Evolutionary conservation across 2,888 invertebrate genomes (phyloP), one percentile per base, ranked within the genome.

Genomic region (Drosophila monieri): DNA sequence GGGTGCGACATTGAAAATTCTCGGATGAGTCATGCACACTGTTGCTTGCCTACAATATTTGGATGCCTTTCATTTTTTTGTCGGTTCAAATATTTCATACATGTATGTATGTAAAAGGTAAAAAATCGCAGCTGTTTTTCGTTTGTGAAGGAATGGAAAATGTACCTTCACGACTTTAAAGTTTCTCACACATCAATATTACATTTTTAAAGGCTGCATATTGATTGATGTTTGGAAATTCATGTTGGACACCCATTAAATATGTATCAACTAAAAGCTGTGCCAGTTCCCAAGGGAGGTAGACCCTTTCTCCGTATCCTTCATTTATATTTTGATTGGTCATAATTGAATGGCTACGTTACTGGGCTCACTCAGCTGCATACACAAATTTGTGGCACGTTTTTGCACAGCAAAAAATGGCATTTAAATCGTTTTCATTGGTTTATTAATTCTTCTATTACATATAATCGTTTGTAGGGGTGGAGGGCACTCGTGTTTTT

Each of bases 321-420:
- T 39, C 47, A 12, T 44, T 56, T 57, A 44, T 21, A 41, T 35
- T 68, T 49, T 49, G 68, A 69, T 68, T 69, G 68, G 23, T 44
- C 46, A 53, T 61, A 69, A 69, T 69, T 69, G 54, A 61, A 61
- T 46, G 46, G 61, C 51, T 30, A 32, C 37, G 62, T 46, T 46
- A 35, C 43, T 23, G 35, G 9, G 51, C 18, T 23, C 15, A 41
- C 49, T 41, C 27, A n/a, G 9, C 51, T 46, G 43, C 37, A 46
- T 27, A 65, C 48, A 65, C 47, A 49, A 32, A 51, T 14, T 35
- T 44, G 15, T 69, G 48, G 49, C 83, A 79, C 71, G 79, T 85
- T 85, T 81, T 81, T 76, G 74, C 76, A 59, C 65, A 78, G 52
- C 74, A 68, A 15, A 60, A n/a, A 60, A 47, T 14, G 8, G 35